Percentiles rank a stretch among this genome's conserved stretches.
These are phyloP conservation scores for Lynx canadensis DNA, from an alignment of 2,113 vertebrate genomes.

Conservation along the genomic window DNA sequence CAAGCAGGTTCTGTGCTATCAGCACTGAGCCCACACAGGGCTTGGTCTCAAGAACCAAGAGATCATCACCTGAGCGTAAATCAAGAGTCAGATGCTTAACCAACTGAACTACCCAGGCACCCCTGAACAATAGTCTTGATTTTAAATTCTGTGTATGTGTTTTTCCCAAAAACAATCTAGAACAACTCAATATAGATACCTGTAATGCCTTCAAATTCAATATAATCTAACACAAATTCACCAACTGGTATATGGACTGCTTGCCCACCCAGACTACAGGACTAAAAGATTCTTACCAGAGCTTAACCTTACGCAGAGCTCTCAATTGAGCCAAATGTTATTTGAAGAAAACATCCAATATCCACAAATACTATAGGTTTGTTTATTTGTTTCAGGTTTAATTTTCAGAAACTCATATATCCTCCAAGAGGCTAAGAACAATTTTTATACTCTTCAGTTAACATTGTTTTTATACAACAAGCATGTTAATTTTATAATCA, in stretches of 20 bases:
- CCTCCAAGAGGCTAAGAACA: neutral
- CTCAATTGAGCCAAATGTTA: neutral
- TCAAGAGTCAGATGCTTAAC: no score
- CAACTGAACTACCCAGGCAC: no score
- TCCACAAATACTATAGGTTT: neutral
- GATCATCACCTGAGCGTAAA: no score
- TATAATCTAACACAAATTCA: neutral
- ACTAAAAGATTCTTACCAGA: neutral
- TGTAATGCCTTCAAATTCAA: constrained; percentile 34
- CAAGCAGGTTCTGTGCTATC: no score
- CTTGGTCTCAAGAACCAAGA: no score
- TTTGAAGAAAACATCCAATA: neutral
- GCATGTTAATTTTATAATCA: neutral
- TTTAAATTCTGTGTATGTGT: neutral
- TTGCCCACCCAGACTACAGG: neutral
- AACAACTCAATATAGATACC: neutral
- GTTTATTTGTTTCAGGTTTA: neutral
- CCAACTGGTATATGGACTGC: neutral
- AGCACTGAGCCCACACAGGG: no score
- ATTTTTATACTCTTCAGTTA: neutral
- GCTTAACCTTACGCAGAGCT: neutral
- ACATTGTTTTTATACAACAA: neutral
- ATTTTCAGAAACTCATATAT: neutral
- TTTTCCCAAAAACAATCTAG: neutral
- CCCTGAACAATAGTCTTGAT: neutral